phyloP scores from a whole-genome alignment of 2,113 vertebrate genomes.

The Esox niger region DNA sequence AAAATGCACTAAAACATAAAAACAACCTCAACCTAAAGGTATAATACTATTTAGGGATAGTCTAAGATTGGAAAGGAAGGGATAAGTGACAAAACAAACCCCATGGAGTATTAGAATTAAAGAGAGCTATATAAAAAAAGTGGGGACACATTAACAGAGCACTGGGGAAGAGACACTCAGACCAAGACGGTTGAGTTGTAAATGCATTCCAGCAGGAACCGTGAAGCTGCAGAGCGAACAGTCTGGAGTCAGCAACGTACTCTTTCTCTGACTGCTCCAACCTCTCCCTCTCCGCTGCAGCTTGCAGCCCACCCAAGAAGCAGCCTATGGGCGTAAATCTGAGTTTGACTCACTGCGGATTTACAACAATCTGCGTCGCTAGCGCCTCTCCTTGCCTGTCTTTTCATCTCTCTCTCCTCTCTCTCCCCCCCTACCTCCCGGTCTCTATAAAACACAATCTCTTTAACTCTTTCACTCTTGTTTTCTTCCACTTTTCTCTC shows the following conservation, averaged over 20 bases:
- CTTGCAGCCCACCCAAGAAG: constrained; percentile 82
- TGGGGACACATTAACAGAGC: too few species aligned
- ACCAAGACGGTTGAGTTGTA: constrained; percentile 61
- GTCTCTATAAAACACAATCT: constrained; percentile 22
- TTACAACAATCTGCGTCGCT: constrained; percentile 78
- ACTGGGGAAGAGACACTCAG: constrained; percentile 16
- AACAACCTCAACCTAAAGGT: too few species aligned
- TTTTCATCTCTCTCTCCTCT: not conserved
- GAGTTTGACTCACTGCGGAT: constrained; percentile 77
- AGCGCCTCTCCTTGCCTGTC: constrained; percentile 38
- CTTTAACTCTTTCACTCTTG: constrained; percentile 36
- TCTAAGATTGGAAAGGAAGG: too few species aligned
- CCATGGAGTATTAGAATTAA: too few species aligned
- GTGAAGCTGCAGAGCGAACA: constrained; percentile 62
- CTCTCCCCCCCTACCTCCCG: too few species aligned
- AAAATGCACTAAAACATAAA: too few species aligned
- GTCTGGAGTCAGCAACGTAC: constrained; percentile 73
- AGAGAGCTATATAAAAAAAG: not conserved
- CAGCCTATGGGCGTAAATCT: constrained; percentile 81
- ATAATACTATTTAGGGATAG: too few species aligned
- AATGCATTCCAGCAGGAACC: constrained; percentile 75
- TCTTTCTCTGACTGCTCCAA: not conserved
- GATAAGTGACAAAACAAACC: too few species aligned
- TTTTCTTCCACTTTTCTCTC: not conserved
- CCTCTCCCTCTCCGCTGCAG: constrained; percentile 48